Base-by-base conservation (phyloP, 2,797 vertebrate species). In the Enteromius radiatus region DNA sequence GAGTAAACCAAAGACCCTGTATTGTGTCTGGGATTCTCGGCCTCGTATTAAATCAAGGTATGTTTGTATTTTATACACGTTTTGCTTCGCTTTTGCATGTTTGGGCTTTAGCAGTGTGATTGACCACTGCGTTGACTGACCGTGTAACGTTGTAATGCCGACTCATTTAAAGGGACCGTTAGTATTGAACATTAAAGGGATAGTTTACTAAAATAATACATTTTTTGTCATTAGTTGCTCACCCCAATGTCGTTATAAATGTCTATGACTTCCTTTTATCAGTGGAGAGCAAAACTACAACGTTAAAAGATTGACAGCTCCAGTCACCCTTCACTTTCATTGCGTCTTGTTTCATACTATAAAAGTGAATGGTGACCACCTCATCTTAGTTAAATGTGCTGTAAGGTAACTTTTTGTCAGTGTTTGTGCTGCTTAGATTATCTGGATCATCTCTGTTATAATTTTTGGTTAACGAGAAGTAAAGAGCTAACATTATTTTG, bases 21-120 rank as follows among this genome's bases (percentile, higher is more conserved):
- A 21, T 69, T 69, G 64, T 84, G 59, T 78, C 12, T 76, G 63
- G 43, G 21, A 47, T 64, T 74, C 9, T 73, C 75, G 49, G 47
- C 12, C 19, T 74, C 41, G 19, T 31, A 17, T 23, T n/a, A 26
- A 49, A 52, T 52, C 26, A 3, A 69, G 74, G 81, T 83, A 83
- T 41, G 59, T 75, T 41, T 36, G 64, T 21, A 4, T 67, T 82
- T 28, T 4, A 43, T 23, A 45, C 41, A 1, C 2, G 12, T 23
- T 17, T 61, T 76, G 6, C 0, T 15, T 12, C 5, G 2, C 38
- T 76, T 67, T 17, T 68, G 17, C 23, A 45, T 33, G 33, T 23
- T 14, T 38, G 5, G n/a, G 8, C 1, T 54, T 38, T 52, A n/a
- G 12, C 21, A 17, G 21, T 81, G 17, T 36, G 28, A 1, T 15